Evolutionary conservation across 2,888 invertebrate genomes (phyloP), one percentile per base, ranked within the genome.

Genomic region (Sinodicranocentrus sp.): DNA sequence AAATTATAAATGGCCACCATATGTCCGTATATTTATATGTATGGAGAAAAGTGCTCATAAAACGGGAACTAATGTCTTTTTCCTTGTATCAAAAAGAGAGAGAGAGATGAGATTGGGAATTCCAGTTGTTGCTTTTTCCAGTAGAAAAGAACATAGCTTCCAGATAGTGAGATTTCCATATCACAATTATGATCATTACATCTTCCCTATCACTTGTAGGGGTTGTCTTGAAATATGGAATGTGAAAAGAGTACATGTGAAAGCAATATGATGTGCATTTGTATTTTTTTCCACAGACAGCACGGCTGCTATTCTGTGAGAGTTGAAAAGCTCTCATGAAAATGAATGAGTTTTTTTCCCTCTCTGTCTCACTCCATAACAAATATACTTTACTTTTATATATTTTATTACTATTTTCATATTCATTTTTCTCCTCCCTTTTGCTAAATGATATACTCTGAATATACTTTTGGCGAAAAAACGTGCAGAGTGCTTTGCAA

Each of bases 1-100:
- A 70, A 70, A 70, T 54, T 70, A 54, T 54, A 70, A 70, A 33
- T 70, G 54, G 15, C 28, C 21, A 28, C 70, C 72, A 72, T 43
- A 44, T 43, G 43, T 43, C 43, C 17, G 39, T 25, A 59, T 23
- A 43, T 72, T 59, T 21, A 19, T 28, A 61, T 43, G 17, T 61
- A 61, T 28, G 28, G n/a, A 2, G 13, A 19, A 52, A 70, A 48
- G 44, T 39, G 26, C 25, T 44, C 25, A 68, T 57, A 57, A 57
- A 57, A 57, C 57, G 25, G 57, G 33, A 25, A 10, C 44, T 68
- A 48, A 28, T 67, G 25, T 13, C 44, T 25, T n/a, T 44, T 25
- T 59, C 5, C 5, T n/a, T 21, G 3, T 15, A 21, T 1, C 52
- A 48, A 48, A 19, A 48, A 48, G 17, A 17, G 17, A 10, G 10